Conservation (phyloP, 2,888 invertebrate species). For the Anarsia innoxiella region DNA sequence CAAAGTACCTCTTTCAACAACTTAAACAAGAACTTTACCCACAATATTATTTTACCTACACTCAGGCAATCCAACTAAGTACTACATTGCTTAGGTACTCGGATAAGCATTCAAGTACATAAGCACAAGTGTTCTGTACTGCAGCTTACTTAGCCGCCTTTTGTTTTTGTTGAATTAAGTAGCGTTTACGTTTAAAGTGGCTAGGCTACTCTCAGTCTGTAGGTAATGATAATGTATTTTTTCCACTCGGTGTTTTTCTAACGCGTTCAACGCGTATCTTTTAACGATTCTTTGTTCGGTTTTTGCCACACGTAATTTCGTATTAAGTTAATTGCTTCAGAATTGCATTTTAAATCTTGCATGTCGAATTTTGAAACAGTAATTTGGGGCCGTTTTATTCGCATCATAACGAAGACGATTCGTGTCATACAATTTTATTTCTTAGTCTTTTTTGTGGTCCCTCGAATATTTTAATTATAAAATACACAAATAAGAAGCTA, state of each 20-base stretch:
- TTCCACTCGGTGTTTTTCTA: constrained; percentile 28
- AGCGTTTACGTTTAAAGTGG: constrained; percentile 49
- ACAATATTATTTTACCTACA: constrained; percentile 19
- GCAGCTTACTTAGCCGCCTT: constrained; percentile 40
- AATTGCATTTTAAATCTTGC: not conserved
- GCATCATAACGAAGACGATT: constrained; percentile 23
- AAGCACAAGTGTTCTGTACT: constrained; percentile 33
- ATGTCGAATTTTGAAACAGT: not conserved
- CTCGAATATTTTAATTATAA: constrained; percentile 58
- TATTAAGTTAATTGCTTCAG: constrained; percentile 5
- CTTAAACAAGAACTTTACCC: constrained; percentile 7
- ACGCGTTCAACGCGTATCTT: constrained; percentile 4
- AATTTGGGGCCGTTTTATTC: not conserved
- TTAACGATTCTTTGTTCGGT: constrained; percentile 6
- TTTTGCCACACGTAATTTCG: constrained; percentile 6
- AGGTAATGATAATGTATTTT: constrained; percentile 36
- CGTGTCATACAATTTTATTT: constrained; percentile 43
- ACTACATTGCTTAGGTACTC: constrained; percentile 14
- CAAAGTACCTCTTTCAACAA: constrained; percentile 5
- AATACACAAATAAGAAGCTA: constrained; percentile 54
- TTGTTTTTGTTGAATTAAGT: constrained; percentile 57
- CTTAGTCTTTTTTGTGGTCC: constrained; percentile 40
- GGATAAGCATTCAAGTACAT: constrained; percentile 27
- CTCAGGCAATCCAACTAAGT: constrained; percentile 19
- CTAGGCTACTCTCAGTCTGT: constrained; percentile 40